Conservation (phyloP, 2,113 vertebrate genomes). For the Tragelaphus strepsiceros region DNA sequence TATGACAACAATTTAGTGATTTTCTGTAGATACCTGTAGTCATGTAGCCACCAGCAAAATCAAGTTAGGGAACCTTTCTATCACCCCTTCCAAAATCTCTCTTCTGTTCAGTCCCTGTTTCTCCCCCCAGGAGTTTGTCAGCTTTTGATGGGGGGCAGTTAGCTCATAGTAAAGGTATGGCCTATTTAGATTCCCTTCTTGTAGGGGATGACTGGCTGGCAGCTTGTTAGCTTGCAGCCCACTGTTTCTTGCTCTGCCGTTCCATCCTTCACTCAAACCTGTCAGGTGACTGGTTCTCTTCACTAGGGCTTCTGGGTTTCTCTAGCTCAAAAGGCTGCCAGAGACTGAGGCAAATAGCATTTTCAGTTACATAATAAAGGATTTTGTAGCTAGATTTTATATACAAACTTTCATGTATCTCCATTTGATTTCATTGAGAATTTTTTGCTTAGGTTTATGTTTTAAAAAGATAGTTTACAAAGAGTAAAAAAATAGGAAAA, state of each 20-base stretch:
- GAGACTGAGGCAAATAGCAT: background rate
- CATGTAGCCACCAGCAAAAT: background rate
- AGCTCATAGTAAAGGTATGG: background rate
- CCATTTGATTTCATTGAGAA: background rate
- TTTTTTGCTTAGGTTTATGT: background rate
- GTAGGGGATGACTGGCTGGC: background rate
- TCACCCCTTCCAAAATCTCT: background rate
- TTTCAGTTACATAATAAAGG: background rate
- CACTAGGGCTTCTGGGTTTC: background rate
- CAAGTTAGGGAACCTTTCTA: background rate
- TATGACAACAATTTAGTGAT: background rate
- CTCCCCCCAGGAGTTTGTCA: background rate
- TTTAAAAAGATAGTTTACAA: background rate
- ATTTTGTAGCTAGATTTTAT: background rate
- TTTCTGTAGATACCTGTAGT: background rate
- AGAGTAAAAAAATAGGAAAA: background rate
- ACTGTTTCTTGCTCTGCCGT: background rate
- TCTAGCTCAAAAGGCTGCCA: background rate
- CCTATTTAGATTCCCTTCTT: background rate
- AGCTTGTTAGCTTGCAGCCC: background rate
- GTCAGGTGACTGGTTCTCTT: background rate
- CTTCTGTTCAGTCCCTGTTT: background rate
- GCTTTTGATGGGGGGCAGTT: background rate
- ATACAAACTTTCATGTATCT: background rate
- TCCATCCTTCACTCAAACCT: background rate